A percentile compares a stretch with the other conserved stretches of the same genome.
These are phyloP conservation scores for Papilio protenor DNA, from an alignment of 2,888 invertebrate species.

Conservation along the genomic window DNA sequence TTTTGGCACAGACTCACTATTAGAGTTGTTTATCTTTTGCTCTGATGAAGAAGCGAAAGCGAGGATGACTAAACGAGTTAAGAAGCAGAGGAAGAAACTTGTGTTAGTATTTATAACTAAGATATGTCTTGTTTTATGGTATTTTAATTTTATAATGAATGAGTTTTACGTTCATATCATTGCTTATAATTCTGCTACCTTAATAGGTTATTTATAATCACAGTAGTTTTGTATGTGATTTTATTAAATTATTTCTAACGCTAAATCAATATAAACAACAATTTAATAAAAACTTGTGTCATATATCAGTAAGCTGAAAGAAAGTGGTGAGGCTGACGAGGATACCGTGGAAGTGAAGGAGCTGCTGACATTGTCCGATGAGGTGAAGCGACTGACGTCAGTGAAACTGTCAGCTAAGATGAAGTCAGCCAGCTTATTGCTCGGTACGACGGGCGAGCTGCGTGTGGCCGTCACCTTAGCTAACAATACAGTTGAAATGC, in stretches of 20 bases:
- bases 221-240: no score
- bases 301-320: conserved; percentile 69
- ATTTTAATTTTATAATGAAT: background rate
- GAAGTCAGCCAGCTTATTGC: conserved; percentile 88
- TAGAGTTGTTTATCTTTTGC: conserved; percentile 94
- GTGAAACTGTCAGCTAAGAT: conserved; percentile 88
- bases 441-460: conserved; percentile 89
- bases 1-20: conserved; percentile 91
- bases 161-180: background rate
- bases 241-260: background rate
- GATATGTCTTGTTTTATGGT: no score
- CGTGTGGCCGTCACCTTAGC: conserved; percentile 87
- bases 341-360: conserved; percentile 66
- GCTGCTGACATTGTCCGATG: conserved; percentile 87
- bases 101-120: conserved; percentile 61
- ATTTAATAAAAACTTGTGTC: background rate
- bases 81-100: conserved; percentile 88
- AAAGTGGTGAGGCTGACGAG: conserved; percentile 64
- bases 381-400: conserved; percentile 87
- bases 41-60: conserved; percentile 89
- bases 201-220: no score
- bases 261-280: background rate
- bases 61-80: conserved; percentile 89
- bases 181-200: no score
- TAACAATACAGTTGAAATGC: conserved; percentile 91